Conservation (phyloP, 2,797 vertebrate genomes). For the Lagorchestes hirsutus region DNA sequence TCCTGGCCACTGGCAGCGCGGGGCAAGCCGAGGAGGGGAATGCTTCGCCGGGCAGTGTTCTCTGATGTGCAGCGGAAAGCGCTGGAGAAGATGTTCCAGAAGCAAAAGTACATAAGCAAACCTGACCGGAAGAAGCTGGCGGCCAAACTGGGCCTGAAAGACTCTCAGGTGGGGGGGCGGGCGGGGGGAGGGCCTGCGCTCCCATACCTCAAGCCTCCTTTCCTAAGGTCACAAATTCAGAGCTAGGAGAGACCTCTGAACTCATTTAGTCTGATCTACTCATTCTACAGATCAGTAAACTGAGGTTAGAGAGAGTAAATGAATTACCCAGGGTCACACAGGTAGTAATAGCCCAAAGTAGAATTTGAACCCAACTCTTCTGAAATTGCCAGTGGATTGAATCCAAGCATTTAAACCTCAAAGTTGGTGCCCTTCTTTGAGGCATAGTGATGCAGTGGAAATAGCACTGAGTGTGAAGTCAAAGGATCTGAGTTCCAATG, state of each 20-base stretch:
- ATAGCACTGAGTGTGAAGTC: neutral
- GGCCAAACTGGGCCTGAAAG: conserved; percentile 95
- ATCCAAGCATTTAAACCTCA: neutral
- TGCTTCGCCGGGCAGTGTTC: conserved; percentile 97
- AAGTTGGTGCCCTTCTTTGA: neutral
- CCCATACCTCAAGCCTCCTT: neutral
- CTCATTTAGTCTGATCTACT: neutral
- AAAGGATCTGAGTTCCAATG: neutral
- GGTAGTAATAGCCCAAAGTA: neutral
- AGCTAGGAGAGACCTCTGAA: neutral
- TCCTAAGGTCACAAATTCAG: neutral
- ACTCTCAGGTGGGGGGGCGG: conserved; percentile 92
- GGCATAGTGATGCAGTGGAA: neutral
- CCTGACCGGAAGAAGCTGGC: conserved; percentile 97
- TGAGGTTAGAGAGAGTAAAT: neutral
- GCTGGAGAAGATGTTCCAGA: conserved; percentile 99
- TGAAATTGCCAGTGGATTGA: neutral
- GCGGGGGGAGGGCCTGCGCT: neutral
- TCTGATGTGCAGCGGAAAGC: conserved; percentile 98
- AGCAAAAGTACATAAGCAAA: conserved; percentile 99
- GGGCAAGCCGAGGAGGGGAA: conserved; percentile 95
- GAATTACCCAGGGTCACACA: neutral
- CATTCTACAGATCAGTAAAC: neutral
- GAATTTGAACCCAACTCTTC: neutral
- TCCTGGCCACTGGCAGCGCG: conserved; percentile 95